Evolutionary conservation across 2,888 invertebrate species (phyloP), one percentile per base, ranked within the genome.

Genomic region (Stenurella melanura): DNA sequence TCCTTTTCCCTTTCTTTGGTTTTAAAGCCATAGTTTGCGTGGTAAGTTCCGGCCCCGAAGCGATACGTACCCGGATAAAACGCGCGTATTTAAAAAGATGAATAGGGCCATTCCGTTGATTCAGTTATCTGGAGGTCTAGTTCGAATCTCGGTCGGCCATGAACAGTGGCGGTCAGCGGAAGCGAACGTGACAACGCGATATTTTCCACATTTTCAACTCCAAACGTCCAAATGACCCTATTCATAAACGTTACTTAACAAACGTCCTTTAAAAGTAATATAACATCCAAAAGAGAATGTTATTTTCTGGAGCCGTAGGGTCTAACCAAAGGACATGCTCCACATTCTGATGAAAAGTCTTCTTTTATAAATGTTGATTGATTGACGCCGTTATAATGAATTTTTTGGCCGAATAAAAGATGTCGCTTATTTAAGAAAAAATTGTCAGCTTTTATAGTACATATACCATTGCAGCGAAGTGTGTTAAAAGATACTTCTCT

Each of bases 71-170:
- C 75, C 60, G 83, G 84, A 84, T 83, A 83, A 84, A 82, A 78
- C 80, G 82, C 83, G 83, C 85, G 87, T 88, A 88, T 88, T 92
- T 92, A 92, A 92, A 91, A 92, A 92, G 92, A 92, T 90, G 91
- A 91, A 92, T 92, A 90, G 91, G 90, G 90, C 91, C 90, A 91
- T 92, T 92, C 90, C 91, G 91, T 91, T 92, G 92, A 92, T 92
- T 92, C 92, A 91, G 91, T 92, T 92, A 92, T 92, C 92, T 92
- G 90, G 90, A 88, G 89, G 84, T 82, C 82, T 67, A 67, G 68
- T 66, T 76, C 64, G 69, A 69, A 74, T 72, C 78, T 77, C 76
- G 73, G 78, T 58, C 73, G 71, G 50, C 34, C 78, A 68, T 68
- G 70, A 70, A 63, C 72, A 72, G 72, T 63, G 72, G 72, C 72